Base-by-base conservation (phyloP, 2,888 invertebrate species). In the Microplitis manilae region DNA sequence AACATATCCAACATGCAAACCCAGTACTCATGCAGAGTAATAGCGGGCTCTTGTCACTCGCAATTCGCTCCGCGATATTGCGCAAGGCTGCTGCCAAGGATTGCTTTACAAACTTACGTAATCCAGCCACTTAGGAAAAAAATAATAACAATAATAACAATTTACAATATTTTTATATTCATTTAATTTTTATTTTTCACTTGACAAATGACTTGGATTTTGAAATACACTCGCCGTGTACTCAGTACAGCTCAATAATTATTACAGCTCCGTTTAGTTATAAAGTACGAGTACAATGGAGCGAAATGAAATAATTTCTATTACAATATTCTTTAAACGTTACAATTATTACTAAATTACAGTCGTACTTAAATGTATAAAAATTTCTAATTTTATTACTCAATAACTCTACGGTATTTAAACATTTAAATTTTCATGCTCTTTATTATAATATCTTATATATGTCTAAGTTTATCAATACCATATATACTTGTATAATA, bases 81-180 rank as follows among this genome's bases (percentile, higher is more conserved):
- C 73, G 41, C 65, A 73, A 73, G 40, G 67, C 41, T 62, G 65
- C 41, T 73, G 50, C 65, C 15, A 15, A 73, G 65, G 50, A 73
- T 64, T 41, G 50, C 40, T 50, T 65, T n/a, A 65, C 13, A 64
- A 60, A 30, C 50, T 65, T 73, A 65, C 65, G 65, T 65, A 50
- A 73, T 73, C 8, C 50, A 5, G 2, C 9, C 20, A 40, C 64
- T 40, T 8, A 60, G 60, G 39, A 15, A n/a, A 9, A 50, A 41
- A 20, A 20, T 17, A 17, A 17, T 17, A n/a, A 17, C 1, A 17
- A 50, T 64, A 65, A 41, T 15, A 65, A 20, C 1, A 8, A 65
- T 41, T 40, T 6, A 38, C 17, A 39, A 38, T 64, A 60, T 61
- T 50, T 50, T 50, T 50, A 13, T 50, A 13, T 8, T 8, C 2